phyloP scores from a whole-genome alignment of 2,113 vertebrate species.

The Misgurnus anguillicaudatus region DNA sequence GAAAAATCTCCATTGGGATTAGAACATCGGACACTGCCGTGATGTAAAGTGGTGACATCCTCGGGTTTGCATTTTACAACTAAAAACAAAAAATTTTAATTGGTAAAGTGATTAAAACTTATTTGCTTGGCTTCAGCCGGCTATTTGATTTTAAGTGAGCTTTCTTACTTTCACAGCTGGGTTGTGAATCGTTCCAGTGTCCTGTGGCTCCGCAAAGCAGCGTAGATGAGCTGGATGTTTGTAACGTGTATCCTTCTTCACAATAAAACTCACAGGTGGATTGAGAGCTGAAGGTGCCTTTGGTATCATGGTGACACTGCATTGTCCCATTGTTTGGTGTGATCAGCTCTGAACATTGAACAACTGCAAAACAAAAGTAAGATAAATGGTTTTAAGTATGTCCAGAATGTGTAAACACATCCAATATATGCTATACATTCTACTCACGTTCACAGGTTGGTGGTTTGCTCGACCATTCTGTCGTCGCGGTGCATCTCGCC shows the following conservation, averaged over 20 bases:
- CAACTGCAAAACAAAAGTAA: conserved; percentile 57
- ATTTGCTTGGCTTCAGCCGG: background rate
- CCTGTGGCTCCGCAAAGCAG: conserved; percentile 64
- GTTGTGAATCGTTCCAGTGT: conserved; percentile 63
- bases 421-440: background rate
- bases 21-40: conserved; percentile 67
- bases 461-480: conserved; percentile 70
- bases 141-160: no score
- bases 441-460: conserved; percentile 26
- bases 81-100: conserved; percentile 44
- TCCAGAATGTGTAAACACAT: no score
- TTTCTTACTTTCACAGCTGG: conserved; percentile 62
- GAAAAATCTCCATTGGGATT: conserved; percentile 62
- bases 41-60: conserved; percentile 43
- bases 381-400: no score
- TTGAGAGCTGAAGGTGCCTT: conserved; percentile 60
- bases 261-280: conserved; percentile 68
- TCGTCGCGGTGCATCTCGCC: conserved; percentile 65
- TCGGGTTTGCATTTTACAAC: conserved; percentile 63
- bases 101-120: background rate
- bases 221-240: conserved; percentile 32
- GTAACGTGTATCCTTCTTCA: conserved; percentile 62
- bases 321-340: conserved; percentile 49
- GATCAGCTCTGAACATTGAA: conserved; percentile 60
- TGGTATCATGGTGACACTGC: conserved; percentile 49